Base-by-base conservation (phyloP, 2,888 invertebrate species). In the Leptinotarsa peninsularis region DNA sequence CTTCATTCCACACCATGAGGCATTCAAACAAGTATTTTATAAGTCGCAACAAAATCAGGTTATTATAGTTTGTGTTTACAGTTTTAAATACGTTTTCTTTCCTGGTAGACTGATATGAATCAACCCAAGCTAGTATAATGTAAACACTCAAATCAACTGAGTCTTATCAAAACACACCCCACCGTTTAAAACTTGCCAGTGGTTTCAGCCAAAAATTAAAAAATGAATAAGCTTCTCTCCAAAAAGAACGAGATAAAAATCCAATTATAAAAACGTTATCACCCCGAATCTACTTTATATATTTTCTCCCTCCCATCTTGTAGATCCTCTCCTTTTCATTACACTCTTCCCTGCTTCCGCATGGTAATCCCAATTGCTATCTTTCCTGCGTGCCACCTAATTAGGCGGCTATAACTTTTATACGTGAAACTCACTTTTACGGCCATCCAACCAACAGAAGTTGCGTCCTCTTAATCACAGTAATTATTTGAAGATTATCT, bases 391-490 rank as follows among this genome's bases (percentile, higher is more conserved):
- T 78, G 82, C 83, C 83, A 83, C 82, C 85, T 85, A 86, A 86
- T 86, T 86, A 86, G 85, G 84, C 84, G 84, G 84, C 84, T 85
- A 84, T 86, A 85, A 85, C 83, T 86, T 85, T 85, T 84, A 76
- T 76, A 77, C 80, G 78, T 80, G 69, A 69, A 69, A 56, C 58
- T 56, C 49, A 56, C 69, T 69, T 56, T 54, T 69, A 69, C 21
- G 43, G 63, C 63, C 33, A 43, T 63, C 63, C 17, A 63, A 27
- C 43, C 43, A 63, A 63, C 63, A 63, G 63, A 63, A 63, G 27
- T 63, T 63, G 33, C n/a, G 17, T 33, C 43, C 33, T 63, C n/a
- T 27, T 60, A 63, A 33, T 27, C 27, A 27, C 63, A 63, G 63
- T n/a, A 43, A 63, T 63, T 43, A 63, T 63, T 23, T 23, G 21